A percentile compares a stretch with the other conserved stretches of the same genome.
Conservation (phyloP, 2,113 vertebrate species). For the Stomatorhinus ivindoensis region DNA sequence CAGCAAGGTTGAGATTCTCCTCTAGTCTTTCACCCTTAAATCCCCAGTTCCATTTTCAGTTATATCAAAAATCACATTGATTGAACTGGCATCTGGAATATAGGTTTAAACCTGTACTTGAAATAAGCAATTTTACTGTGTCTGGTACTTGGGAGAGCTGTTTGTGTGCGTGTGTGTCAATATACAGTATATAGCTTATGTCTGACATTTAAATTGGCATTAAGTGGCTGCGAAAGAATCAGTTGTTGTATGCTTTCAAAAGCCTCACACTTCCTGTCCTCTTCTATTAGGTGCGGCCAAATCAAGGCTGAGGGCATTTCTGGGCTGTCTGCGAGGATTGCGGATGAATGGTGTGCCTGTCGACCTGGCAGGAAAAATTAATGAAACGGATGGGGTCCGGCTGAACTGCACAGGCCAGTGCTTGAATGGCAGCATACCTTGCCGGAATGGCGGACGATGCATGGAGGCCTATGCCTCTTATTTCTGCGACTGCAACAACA, state of each 20-base stretch:
- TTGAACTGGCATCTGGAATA: neutral
- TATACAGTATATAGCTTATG: neutral
- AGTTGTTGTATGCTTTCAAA: neutral
- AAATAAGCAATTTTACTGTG: neutral
- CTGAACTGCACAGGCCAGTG: constrained; percentile 89
- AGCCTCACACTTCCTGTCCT: neutral
- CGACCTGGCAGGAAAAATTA: constrained; percentile 86
- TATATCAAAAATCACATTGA: neutral
- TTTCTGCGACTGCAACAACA: constrained; percentile 87
- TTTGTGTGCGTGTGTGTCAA: neutral
- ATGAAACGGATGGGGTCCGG: constrained; percentile 75
- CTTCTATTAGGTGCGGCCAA: constrained; percentile 72
- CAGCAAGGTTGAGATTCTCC: neutral
- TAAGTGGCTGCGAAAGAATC: neutral
- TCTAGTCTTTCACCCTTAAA: neutral
- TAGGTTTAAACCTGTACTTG: neutral
- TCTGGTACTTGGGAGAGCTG: neutral
- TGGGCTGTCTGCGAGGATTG: constrained; percentile 85
- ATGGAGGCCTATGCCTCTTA: constrained; percentile 89
- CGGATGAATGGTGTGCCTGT: constrained; percentile 85
- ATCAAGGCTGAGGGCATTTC: constrained; percentile 75
- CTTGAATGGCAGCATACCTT: constrained; percentile 76
- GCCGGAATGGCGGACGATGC: constrained; percentile 84
- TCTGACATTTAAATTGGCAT: neutral
- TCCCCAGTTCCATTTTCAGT: neutral